These are phyloP conservation scores for Linnaemya vulpina DNA, from an alignment of 2,888 invertebrate genomes.

Conservation along the genomic window DNA sequence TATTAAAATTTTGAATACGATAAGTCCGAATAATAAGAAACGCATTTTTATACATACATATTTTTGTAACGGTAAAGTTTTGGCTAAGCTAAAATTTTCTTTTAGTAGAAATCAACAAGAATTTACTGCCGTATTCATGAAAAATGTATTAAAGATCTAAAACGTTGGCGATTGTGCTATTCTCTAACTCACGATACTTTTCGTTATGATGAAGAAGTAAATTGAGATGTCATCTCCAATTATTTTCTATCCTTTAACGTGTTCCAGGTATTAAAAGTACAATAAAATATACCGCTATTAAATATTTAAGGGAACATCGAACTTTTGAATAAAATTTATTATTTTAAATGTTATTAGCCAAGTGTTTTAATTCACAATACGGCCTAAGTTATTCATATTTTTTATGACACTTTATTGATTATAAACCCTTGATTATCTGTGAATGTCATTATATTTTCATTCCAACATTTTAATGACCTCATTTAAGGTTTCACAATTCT, in stretches of 20 bases:
- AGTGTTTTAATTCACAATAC: constrained; percentile 29
- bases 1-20: too few relatives aligned
- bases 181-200: too few relatives aligned
- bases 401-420: background rate
- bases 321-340: constrained; percentile 10
- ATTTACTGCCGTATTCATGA: too few relatives aligned
- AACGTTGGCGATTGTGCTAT: too few relatives aligned
- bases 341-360: background rate
- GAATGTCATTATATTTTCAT: constrained; percentile 23
- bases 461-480: constrained; percentile 39
- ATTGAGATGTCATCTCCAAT: too few relatives aligned
- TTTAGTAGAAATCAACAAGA: too few relatives aligned
- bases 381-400: background rate
- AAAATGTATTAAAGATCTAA: too few relatives aligned
- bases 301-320: constrained; percentile 25
- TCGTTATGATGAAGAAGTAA: too few relatives aligned
- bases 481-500: constrained; percentile 9
- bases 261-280: background rate
- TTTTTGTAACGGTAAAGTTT: too few relatives aligned
- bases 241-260: background rate
- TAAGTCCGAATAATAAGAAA: too few relatives aligned
- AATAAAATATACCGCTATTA: background rate
- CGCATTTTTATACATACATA: too few relatives aligned
- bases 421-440: constrained; percentile 21
- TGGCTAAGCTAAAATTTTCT: too few relatives aligned